Percentiles rank a stretch among this genome's conserved stretches.
Conservation (phyloP, 2,113 vertebrate genomes). For the Felis chaus region DNA sequence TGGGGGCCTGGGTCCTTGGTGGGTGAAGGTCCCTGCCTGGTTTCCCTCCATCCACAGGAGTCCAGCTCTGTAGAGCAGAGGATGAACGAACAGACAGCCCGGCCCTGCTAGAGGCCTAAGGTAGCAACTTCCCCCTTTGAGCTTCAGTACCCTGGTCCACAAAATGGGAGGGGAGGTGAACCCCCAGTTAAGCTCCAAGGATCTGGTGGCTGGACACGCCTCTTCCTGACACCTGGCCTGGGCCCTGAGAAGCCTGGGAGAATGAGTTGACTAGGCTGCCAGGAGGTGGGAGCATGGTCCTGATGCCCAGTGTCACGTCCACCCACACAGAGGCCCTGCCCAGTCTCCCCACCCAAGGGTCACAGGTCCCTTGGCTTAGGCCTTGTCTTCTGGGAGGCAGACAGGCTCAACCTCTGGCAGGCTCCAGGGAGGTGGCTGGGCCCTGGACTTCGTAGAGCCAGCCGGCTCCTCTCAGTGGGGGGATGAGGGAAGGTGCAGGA, state of each 20-base stretch:
- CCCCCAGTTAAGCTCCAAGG: slow-evolving; percentile 32
- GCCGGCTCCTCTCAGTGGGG: neutral
- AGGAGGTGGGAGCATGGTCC: neutral
- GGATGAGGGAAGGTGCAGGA: neutral
- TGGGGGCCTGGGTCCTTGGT: neutral
- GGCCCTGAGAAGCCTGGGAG: neutral
- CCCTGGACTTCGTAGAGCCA: neutral
- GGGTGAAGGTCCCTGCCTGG: neutral
- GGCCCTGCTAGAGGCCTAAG: neutral
- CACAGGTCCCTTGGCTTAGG: slow-evolving; percentile 57
- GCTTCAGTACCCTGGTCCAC: neutral
- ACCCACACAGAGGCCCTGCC: neutral
- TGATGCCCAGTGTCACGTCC: slow-evolving; percentile 15
- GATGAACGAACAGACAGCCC: neutral
- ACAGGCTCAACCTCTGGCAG: neutral
- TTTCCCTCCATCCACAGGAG: neutral
- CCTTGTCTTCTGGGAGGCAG: slow-evolving; percentile 17
- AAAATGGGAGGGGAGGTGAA: neutral
- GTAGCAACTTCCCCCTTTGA: neutral
- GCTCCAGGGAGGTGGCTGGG: neutral
- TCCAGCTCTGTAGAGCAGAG: neutral
- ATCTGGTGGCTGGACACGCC: slow-evolving; percentile 64
- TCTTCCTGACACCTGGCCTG: slow-evolving; percentile 64
- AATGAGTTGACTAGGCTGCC: neutral
- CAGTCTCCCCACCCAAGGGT: slow-evolving; percentile 39